Percentiles rank a stretch among this genome's conserved stretches.
Evolutionary conservation across 2,888 invertebrate species (phyloP).

Genomic region (Agriopis leucophaearia): DNA sequence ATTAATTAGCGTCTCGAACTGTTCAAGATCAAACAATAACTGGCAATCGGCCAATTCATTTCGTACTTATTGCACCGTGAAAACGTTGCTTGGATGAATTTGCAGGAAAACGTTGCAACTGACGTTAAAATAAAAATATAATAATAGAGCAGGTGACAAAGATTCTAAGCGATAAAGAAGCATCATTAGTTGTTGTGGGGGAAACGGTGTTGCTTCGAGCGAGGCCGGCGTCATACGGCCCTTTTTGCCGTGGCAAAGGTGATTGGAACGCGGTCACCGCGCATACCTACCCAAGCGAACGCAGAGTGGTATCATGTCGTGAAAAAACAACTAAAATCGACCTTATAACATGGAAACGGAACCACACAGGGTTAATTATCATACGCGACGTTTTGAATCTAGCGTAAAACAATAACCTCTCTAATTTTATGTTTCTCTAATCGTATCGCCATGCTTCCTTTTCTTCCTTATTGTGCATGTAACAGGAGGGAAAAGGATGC

Average conservation of each 20-base stretch:
- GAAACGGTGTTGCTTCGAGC: constrained; percentile 71
- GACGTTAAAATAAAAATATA: constrained; percentile 63
- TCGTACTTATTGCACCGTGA: constrained; percentile 50
- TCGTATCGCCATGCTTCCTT: constrained; percentile 38
- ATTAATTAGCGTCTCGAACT: constrained; percentile 46
- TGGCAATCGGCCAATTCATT: constrained; percentile 71
- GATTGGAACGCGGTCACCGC: constrained; percentile 78
- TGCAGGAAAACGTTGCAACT: constrained; percentile 59
- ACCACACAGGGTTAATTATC: constrained; percentile 40
- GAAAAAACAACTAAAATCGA: constrained; percentile 56
- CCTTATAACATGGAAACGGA: constrained; percentile 53
- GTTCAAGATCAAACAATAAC: constrained; percentile 66
- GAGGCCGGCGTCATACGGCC: constrained; percentile 74
- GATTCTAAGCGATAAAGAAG: constrained; percentile 78
- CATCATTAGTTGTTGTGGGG: constrained; percentile 73
- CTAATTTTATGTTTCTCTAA: constrained; percentile 26
- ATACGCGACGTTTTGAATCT: constrained; percentile 29
- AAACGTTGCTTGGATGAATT: constrained; percentile 55
- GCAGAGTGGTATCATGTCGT: constrained; percentile 60
- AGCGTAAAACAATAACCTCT: constrained; percentile 33
- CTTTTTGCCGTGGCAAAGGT: constrained; percentile 73
- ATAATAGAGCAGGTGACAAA: constrained; percentile 79
- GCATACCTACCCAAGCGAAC: constrained; percentile 67
- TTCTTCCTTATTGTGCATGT: not conserved
- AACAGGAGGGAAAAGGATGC: constrained; percentile 25